Conservation (phyloP, 2,888 invertebrate species). For the Trichopoda pennipes region DNA sequence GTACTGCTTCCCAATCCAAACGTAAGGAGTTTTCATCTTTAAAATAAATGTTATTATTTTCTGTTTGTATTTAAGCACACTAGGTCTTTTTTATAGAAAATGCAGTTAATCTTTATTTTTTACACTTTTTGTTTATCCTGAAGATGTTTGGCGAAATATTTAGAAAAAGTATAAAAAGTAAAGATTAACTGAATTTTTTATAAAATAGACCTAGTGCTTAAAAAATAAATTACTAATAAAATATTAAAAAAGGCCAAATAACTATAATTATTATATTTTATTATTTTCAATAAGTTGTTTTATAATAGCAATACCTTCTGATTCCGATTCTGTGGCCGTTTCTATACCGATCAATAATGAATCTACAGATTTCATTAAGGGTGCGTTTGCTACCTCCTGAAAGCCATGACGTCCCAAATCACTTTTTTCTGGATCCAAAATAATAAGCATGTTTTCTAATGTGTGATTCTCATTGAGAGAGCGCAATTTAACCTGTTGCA, state of each 20-base stretch:
- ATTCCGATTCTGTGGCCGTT: slow-evolving; percentile 85
- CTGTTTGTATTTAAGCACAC: too few species aligned
- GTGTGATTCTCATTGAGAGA: slow-evolving; percentile 86
- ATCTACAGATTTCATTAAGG: slow-evolving; percentile 83
- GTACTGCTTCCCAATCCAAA: slow-evolving; percentile 91
- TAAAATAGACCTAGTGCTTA: too few species aligned
- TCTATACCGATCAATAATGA: slow-evolving; percentile 85
- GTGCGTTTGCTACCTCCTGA: slow-evolving; percentile 82
- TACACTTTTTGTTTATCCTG: too few species aligned
- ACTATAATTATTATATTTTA: too few species aligned
- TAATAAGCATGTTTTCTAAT: slow-evolving; percentile 86
- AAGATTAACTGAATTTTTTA: too few species aligned
- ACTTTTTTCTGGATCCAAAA: slow-evolving; percentile 85
- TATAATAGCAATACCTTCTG: slow-evolving; percentile 82
- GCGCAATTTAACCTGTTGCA: slow-evolving; percentile 86
- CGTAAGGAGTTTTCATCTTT: slow-evolving; percentile 85
- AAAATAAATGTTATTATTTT: neutral
- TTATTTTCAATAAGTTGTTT: too few species aligned
- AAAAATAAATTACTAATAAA: too few species aligned
- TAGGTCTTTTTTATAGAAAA: too few species aligned
- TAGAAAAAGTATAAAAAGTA: too few species aligned
- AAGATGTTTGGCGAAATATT: too few species aligned
- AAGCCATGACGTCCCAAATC: slow-evolving; percentile 88
- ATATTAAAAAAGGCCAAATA: too few species aligned
- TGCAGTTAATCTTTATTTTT: too few species aligned